These are phyloP conservation scores for Trichopria drosophilae DNA, from an alignment of 2,888 invertebrate genomes.

Conservation along the genomic window DNA sequence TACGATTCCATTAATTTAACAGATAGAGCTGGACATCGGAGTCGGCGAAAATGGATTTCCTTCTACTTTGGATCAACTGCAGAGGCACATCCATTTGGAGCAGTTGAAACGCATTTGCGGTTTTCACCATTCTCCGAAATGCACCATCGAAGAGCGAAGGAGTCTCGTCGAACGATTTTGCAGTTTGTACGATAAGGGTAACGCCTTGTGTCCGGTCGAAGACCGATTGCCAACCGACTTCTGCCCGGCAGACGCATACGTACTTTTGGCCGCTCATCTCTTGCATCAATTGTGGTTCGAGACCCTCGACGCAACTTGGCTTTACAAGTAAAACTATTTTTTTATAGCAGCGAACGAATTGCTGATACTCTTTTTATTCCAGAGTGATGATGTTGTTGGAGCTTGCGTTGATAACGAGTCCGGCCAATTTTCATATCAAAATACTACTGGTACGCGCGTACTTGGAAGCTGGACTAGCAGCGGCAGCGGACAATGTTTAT, in stretches of 20 bases:
- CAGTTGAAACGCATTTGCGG: slow-evolving; percentile 77
- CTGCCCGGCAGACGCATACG: slow-evolving; percentile 78
- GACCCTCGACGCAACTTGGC: slow-evolving; percentile 55
- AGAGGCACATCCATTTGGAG: slow-evolving; percentile 78
- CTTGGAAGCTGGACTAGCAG: slow-evolving; percentile 58
- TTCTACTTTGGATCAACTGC: slow-evolving; percentile 69
- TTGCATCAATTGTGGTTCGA: slow-evolving; percentile 64
- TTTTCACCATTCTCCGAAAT: slow-evolving; percentile 60
- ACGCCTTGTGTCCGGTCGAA: slow-evolving; percentile 53
- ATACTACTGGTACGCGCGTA: slow-evolving; percentile 81
- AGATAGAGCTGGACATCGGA: slow-evolving; percentile 52
- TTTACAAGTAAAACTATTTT: slow-evolving; percentile 48
- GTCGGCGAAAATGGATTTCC: slow-evolving; percentile 52
- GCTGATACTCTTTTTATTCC: slow-evolving; percentile 29
- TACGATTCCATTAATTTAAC: slow-evolving; percentile 11
- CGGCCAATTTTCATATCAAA: slow-evolving; percentile 88
- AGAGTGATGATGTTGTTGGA: slow-evolving; percentile 53
- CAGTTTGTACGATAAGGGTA: slow-evolving; percentile 50
- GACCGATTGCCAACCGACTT: slow-evolving; percentile 71
- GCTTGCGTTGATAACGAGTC: slow-evolving; percentile 62
- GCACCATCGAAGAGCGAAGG: slow-evolving; percentile 44
- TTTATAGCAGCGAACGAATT: slow-evolving; percentile 3
- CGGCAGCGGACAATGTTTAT: slow-evolving; percentile 50
- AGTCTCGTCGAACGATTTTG: slow-evolving; percentile 46
- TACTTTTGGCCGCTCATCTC: slow-evolving; percentile 75